A percentile compares a stretch with the other conserved stretches of the same genome.
These are phyloP conservation scores for Astreopora myriophthalma DNA, from an alignment of 64 coral and sea anemone species.

Conservation along the genomic window DNA sequence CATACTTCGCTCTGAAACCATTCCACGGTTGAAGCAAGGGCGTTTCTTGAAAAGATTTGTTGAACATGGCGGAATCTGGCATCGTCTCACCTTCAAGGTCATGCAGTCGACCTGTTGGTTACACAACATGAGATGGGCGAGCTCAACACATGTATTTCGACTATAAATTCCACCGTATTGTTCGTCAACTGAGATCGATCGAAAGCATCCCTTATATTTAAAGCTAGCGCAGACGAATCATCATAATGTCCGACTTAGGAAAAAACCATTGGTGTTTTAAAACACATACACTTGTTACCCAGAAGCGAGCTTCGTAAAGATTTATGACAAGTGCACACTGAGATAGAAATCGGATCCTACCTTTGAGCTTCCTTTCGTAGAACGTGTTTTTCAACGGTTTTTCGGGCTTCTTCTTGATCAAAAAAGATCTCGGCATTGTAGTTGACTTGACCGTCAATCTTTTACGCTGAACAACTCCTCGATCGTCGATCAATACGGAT, in stretches of 20 bases:
- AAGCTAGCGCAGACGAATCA: neutral
- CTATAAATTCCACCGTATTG: neutral
- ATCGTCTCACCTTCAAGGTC: slow-evolving; percentile 33
- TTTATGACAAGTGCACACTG: slow-evolving; percentile 60
- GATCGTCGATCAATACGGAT: neutral
- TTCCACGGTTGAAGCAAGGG: slow-evolving; percentile 27
- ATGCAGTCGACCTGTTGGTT: slow-evolving; percentile 1
- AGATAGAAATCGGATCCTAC: neutral
- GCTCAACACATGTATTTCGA: neutral
- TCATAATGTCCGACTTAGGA: neutral
- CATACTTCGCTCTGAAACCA: slow-evolving; percentile 20
- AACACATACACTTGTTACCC: slow-evolving; percentile 71
- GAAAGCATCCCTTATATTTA: neutral
- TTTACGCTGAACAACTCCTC: neutral
- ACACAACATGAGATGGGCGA: slow-evolving; percentile 9
- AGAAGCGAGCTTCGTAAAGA: neutral
- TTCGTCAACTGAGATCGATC: neutral
- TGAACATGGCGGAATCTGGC: neutral
- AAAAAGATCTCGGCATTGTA: slow-evolving; percentile 77
- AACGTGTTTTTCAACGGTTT: slow-evolving; percentile 9
- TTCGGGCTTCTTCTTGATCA: slow-evolving; percentile 68
- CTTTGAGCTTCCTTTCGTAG: neutral
- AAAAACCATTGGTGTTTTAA: neutral
- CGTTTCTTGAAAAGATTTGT: neutral
- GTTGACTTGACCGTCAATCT: neutral